phyloP scores from a whole-genome alignment of 2,797 vertebrate genomes.

The Sitta carolinensis region DNA sequence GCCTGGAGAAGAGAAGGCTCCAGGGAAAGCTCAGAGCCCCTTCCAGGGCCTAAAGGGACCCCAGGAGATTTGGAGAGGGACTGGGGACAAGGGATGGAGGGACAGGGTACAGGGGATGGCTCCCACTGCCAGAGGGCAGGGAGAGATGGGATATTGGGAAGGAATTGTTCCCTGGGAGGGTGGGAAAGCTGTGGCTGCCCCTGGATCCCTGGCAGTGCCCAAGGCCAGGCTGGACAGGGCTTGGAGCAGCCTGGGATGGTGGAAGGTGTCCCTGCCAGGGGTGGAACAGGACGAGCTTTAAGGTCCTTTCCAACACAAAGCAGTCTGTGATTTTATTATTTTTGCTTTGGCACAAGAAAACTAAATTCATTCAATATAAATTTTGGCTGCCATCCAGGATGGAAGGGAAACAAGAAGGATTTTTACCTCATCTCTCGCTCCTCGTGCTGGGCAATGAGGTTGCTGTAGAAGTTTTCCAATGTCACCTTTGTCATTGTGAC shows the following conservation, averaged over 20 bases:
- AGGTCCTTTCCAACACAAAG: neutral
- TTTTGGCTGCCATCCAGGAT: neutral
- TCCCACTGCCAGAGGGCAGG: neutral
- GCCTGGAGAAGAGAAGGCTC: neutral
- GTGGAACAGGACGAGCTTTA: neutral
- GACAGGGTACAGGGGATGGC: neutral
- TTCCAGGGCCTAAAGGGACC: neutral
- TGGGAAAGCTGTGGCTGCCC: neutral
- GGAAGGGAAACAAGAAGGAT: neutral
- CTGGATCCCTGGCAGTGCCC: neutral
- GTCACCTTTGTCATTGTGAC: slow-evolving; percentile 99
- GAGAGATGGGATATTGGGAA: accelerated
- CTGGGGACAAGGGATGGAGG: neutral
- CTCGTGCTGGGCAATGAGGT: slow-evolving; percentile 95
- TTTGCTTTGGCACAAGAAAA: neutral
- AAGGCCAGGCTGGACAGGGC: accelerated
- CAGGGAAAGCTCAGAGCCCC: neutral
- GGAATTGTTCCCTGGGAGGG: accelerated
- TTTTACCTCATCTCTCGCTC: slow-evolving; percentile 95
- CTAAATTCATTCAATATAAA: accelerated
- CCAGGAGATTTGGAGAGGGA: neutral
- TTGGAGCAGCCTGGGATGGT: accelerated
- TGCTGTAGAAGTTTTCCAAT: slow-evolving; percentile 97
- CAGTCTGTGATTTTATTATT: neutral
- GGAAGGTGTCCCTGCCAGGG: neutral